Percentiles rank a stretch among this genome's conserved stretches.
These are phyloP conservation scores for Cosmorhoe ocellata DNA, from an alignment of 2,888 invertebrate species.

Conservation along the genomic window DNA sequence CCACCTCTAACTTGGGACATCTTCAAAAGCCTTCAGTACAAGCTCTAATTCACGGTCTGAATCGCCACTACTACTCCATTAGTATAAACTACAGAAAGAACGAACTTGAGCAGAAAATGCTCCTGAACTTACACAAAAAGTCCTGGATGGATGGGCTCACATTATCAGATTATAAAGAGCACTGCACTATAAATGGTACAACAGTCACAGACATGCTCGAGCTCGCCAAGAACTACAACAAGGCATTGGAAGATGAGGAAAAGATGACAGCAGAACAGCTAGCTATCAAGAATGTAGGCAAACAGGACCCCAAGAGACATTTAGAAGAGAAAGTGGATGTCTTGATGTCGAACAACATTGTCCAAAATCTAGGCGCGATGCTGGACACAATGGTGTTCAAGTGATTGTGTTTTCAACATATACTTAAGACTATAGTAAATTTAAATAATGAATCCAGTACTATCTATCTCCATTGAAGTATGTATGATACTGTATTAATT, in stretches of 20 bases:
- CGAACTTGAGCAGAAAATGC: slow-evolving; percentile 99
- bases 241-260: slow-evolving; percentile 99
- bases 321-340: slow-evolving; percentile 99
- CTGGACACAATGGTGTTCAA: slow-evolving; percentile 87
- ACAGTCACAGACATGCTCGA: slow-evolving; percentile 98
- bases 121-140: slow-evolving; percentile 98
- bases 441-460: slow-evolving; percentile 57
- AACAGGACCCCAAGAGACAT: slow-evolving; percentile 99
- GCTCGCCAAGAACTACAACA: slow-evolving; percentile 98
- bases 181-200: slow-evolving; percentile 95
- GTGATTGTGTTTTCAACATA: slow-evolving; percentile 59
- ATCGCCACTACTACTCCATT: slow-evolving; percentile 99
- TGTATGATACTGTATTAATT: slow-evolving; percentile 64
- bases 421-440: slow-evolving; percentile 61
- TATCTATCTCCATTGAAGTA: slow-evolving; percentile 47
- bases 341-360: slow-evolving; percentile 98
- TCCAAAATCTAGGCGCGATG: slow-evolving; percentile 98
- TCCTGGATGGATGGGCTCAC: slow-evolving; percentile 99
- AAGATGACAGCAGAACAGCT: slow-evolving; percentile 99
- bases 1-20: slow-evolving; percentile 99
- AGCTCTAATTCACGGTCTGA: slow-evolving; percentile 98
- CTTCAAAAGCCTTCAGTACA: slow-evolving; percentile 99
- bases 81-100: slow-evolving; percentile 99
- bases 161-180: slow-evolving; percentile 94
- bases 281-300: slow-evolving; percentile 99